These are phyloP conservation scores for Danaus chrysippus DNA, from an alignment of 2,888 invertebrate species.

Conservation along the genomic window DNA sequence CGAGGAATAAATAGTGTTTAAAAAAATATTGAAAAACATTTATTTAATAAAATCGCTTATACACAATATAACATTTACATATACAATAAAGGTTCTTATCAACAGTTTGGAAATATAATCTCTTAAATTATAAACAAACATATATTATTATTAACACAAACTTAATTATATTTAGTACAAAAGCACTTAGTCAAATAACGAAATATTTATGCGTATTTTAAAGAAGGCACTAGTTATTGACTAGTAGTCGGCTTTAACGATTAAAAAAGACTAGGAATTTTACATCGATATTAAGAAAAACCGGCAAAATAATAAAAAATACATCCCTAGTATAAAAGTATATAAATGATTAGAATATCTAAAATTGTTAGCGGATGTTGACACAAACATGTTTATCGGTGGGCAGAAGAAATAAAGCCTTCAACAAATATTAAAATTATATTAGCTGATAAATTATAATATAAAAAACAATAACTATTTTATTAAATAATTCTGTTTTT, in stretches of 20 bases:
- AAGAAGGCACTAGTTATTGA: slow-evolving; percentile 23
- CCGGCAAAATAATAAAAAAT: neutral
- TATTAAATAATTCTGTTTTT: neutral
- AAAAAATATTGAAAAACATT: slow-evolving; percentile 10
- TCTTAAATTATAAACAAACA: slow-evolving; percentile 23
- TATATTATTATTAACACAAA: slow-evolving; percentile 8
- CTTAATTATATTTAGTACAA: slow-evolving; percentile 2
- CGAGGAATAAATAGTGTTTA: slow-evolving; percentile 1
- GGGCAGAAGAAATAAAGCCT: slow-evolving; percentile 16
- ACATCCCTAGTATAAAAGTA: slow-evolving; percentile 2
- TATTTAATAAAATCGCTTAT: slow-evolving; percentile 17
- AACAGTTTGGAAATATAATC: slow-evolving; percentile 31
- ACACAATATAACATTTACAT: slow-evolving; percentile 26
- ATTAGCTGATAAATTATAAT: slow-evolving; percentile 5
- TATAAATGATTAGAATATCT: slow-evolving; percentile 4
- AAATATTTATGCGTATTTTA: slow-evolving; percentile 13
- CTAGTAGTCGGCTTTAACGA: slow-evolving; percentile 16
- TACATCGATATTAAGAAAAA: neutral
- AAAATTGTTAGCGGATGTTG: neutral
- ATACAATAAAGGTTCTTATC: slow-evolving; percentile 4
- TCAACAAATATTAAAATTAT: slow-evolving; percentile 19
- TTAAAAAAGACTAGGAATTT: slow-evolving; percentile 14
- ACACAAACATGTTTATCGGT: slow-evolving; percentile 13
- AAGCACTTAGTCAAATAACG: neutral
- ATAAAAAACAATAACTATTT: neutral